Evolutionary conservation across 2,888 invertebrate genomes (phyloP), one percentile per base, ranked within the genome.

Genomic region (Tubiluchus corallicola): DNA sequence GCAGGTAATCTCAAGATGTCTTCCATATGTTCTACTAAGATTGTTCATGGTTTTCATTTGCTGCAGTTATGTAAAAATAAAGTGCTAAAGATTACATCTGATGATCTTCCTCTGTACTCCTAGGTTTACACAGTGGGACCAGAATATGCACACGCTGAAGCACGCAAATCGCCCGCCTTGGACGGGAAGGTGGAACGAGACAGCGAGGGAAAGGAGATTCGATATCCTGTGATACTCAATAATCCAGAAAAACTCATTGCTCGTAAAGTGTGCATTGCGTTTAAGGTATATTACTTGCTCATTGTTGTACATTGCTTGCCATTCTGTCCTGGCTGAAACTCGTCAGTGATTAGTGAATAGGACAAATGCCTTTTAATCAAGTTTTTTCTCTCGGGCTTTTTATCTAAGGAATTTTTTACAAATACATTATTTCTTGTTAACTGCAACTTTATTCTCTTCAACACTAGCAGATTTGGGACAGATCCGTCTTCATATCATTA

Each of bases 91-190:
- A n/a, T n/a, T n/a, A n/a, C n/a, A n/a, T n/a, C n/a, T n/a, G n/a
- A n/a, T n/a, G n/a, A n/a, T n/a, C n/a, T n/a, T n/a, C n/a, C n/a
- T n/a, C n/a, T n/a, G n/a, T n/a, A n/a, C n/a, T n/a, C 55, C 50
- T 64, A 81, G 82, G 94, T 98, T 19, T 99, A 99, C 65, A 98
- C 98, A 1, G 96, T 99, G 20, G 98, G 98, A 0, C 94, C 96
- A 1, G 96, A 94, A 67, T 99, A 99, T 66, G 98, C 96, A 2
- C 98, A 98, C 67, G 98, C 98, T 0, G 98, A 99, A 66, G 98
- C 98, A 0, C 71, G 98, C 45, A 99, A 99, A 64, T 94, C 94
- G 46, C 98, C 98, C 0, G 98, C 94, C 0, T 69, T 96, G 13
- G 96, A 96, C 66, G 96, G 96, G 0, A 96, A 96, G 67, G 96